These are phyloP conservation scores for Malacoctenus gilli DNA, from an alignment of 2,797 vertebrate genomes.

Conservation along the genomic window DNA sequence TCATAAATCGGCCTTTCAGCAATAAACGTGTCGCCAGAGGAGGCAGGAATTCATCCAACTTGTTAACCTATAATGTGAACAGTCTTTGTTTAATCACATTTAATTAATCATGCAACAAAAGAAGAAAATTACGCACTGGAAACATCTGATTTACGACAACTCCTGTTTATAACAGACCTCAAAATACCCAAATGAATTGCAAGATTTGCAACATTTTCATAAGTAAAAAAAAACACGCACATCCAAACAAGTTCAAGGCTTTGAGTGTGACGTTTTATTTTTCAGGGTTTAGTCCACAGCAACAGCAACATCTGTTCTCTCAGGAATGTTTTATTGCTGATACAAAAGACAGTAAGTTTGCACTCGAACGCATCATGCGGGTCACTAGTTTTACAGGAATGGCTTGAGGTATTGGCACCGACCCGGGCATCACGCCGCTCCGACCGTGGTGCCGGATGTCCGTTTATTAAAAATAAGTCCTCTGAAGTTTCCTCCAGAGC, in stretches of 20 bases:
- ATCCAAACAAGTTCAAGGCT: constrained; percentile 24
- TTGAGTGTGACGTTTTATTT: constrained; percentile 67
- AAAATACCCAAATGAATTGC: too few relatives aligned
- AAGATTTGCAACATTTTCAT: too few relatives aligned
- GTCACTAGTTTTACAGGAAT: constrained; percentile 33
- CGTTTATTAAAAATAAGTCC: constrained; percentile 4
- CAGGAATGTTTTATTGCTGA: constrained; percentile 52
- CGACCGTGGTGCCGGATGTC: constrained; percentile 9
- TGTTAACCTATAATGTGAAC: too few relatives aligned
- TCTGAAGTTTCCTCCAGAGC: constrained; percentile 7
- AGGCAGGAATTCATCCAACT: too few relatives aligned
- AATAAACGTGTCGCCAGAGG: too few relatives aligned
- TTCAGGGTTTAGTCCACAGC: constrained; percentile 32
- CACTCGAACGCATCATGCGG: constrained; percentile 47
- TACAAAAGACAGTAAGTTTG: constrained; percentile 56
- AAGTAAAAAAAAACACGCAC: background rate
- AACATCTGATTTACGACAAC: too few relatives aligned
- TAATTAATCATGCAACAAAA: too few relatives aligned
- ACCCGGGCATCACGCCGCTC: constrained; percentile 12
- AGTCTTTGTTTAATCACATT: too few relatives aligned
- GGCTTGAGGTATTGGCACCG: constrained; percentile 34
- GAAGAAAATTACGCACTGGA: too few relatives aligned
- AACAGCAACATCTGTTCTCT: constrained; percentile 33
- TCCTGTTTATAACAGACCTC: too few relatives aligned
- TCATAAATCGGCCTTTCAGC: too few relatives aligned